Percentiles rank a stretch among this genome's conserved stretches.
Evolutionary conservation across 2,113 vertebrate genomes (phyloP).

Genomic region (Dermatemys mawii): DNA sequence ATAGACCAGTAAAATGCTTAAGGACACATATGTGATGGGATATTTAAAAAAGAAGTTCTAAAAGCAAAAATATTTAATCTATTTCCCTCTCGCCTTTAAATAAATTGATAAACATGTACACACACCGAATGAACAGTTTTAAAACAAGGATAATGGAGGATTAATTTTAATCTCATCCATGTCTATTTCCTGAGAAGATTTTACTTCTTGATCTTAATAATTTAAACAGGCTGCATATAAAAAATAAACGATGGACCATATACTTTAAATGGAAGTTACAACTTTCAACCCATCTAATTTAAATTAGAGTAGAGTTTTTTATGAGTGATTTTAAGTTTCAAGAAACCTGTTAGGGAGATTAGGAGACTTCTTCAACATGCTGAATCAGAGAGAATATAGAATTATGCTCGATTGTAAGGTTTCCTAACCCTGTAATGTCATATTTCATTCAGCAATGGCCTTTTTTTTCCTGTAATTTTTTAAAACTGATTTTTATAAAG

Average conservation of each 20-base stretch:
- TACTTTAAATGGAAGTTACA: conserved; percentile 53
- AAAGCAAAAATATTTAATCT: neutral
- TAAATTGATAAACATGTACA: conserved; percentile 22
- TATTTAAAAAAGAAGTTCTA: neutral
- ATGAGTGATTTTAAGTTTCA: neutral
- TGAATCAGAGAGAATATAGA: neutral
- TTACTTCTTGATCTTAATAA: conserved; percentile 54
- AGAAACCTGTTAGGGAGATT: conserved; percentile 7
- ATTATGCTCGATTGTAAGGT: neutral
- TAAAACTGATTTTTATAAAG: neutral
- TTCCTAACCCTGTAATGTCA: neutral
- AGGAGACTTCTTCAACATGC: neutral
- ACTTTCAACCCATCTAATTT: conserved; percentile 44
- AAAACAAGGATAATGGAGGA: conserved; percentile 50
- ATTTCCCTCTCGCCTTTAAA: neutral
- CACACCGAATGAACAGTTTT: conserved; percentile 46
- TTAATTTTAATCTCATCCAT: conserved; percentile 64
- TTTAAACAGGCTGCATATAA: conserved; percentile 42
- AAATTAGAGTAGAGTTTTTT: conserved; percentile 25
- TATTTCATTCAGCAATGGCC: neutral
- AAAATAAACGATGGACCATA: conserved; percentile 66
- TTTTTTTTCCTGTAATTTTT: neutral
- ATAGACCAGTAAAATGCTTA: neutral
- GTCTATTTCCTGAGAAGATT: conserved; percentile 48
- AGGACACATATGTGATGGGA: neutral